Conservation (phyloP, 37 sponge, comb jelly and placozoan species). For the Haliclona indistincta region DNA sequence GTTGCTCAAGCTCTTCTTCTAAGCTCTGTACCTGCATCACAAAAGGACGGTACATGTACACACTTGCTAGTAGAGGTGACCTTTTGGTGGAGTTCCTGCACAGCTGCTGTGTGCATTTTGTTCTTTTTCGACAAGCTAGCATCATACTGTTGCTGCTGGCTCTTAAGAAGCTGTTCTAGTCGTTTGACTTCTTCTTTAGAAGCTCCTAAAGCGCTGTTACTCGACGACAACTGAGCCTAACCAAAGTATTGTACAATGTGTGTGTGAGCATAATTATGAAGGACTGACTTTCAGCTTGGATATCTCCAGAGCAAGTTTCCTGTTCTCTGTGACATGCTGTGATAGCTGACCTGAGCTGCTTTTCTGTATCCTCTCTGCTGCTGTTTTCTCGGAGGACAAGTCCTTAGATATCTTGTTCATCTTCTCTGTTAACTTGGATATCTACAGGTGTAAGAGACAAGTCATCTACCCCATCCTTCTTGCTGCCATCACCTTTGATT, state of each 20-base stretch:
- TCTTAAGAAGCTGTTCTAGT: constrained; percentile 32
- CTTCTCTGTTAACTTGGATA: constrained; percentile 52
- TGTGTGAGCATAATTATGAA: neutral
- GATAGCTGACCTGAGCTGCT: constrained; percentile 4
- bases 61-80: constrained; percentile 1
- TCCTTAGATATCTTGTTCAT: constrained; percentile 34
- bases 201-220: constrained; percentile 13
- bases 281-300: constrained; percentile 44
- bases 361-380: constrained; percentile 29
- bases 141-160: constrained; percentile 1
- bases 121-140: neutral
- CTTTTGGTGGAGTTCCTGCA: constrained; percentile 25
- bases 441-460: constrained; percentile 2
- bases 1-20: constrained; percentile 33
- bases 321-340: constrained; percentile 47
- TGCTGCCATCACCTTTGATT: constrained; percentile 30
- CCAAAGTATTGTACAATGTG: neutral
- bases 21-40: constrained; percentile 24
- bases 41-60: neutral
- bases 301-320: constrained; percentile 54
- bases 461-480: neutral
- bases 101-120: constrained; percentile 7
- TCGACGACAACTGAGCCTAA: constrained; percentile 41
- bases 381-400: constrained; percentile 27
- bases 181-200: constrained; percentile 42